Evolutionary conservation across 2,888 invertebrate species (phyloP), one percentile per base, ranked within the genome.

Genomic region (Drosophila phalerata): DNA sequence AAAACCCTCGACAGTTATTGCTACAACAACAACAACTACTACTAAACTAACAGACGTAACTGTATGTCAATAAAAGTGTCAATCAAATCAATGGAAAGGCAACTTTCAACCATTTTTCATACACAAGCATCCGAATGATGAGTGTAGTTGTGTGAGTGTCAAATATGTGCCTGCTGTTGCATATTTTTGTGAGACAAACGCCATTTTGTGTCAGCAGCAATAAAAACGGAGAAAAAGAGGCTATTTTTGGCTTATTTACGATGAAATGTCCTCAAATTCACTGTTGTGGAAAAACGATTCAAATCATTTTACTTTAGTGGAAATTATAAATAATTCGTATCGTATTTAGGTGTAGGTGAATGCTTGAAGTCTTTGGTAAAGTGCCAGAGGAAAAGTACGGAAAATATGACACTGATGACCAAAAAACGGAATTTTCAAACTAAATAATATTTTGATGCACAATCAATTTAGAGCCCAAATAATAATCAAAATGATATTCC

Each of bases 51-150:
- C 57, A 72, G 42, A 47, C 62, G 63, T 63, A 85, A 75, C 75
- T 69, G 57, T 55, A 47, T 85, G 85, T 85, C 88, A 87, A 89
- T 89, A 89, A 85, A 89, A 88, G 69, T 88, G 85, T 85, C 90
- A 89, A 85, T 89, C 88, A 89, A 89, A 88, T 77, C 85, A 82
- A 85, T 77, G 84, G 66, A 88, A 72, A 81, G 57, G 56, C 65
- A 66, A 52, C 61, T 66, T 30, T 69, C 64, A 71, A 34, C 85
- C 61, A 89, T 85, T 87, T 87, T 77, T 89, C 77, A 79, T 67
- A 60, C 56, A 53, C 66, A 49, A 40, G n/a, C n/a, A 1, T n/a
- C 10, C 15, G n/a, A 13, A 2, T 40, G 13, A 22, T 49, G 47
- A 17, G 25, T 34, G 49, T 49, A 43, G 49, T 25, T 38, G 51